These are phyloP conservation scores for Schrankia costaestrigalis DNA, from an alignment of 2,888 invertebrate genomes.

Conservation along the genomic window DNA sequence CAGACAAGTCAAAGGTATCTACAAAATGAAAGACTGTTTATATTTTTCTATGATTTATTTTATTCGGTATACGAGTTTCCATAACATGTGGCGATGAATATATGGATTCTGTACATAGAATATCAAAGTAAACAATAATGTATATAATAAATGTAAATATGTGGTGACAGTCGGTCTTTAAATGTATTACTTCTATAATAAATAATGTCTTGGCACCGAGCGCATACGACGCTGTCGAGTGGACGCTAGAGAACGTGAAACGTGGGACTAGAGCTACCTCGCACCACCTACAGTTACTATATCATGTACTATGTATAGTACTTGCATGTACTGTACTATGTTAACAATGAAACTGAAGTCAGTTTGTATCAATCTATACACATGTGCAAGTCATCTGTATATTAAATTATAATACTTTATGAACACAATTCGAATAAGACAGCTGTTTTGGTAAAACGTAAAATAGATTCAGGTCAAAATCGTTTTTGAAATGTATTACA, in stretches of 20 bases:
- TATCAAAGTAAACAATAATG: conserved; percentile 75
- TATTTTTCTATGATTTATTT: conserved; percentile 64
- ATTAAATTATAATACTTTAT: too few relatives aligned
- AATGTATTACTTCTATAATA: too few relatives aligned
- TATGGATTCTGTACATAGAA: conserved; percentile 70
- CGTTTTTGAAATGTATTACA: too few relatives aligned
- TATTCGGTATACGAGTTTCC: conserved; percentile 69
- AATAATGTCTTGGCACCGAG: conserved; percentile 70
- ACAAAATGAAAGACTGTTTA: conserved; percentile 42
- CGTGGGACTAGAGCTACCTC: conserved; percentile 12
- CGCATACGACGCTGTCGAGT: conserved; percentile 47
- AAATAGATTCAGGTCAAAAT: too few relatives aligned
- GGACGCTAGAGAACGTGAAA: conserved; percentile 55
- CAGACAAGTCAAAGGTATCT: conserved; percentile 25
- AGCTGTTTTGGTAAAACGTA: too few relatives aligned
- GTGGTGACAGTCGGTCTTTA: conserved; percentile 33
- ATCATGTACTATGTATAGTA: too few relatives aligned
- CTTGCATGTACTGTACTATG: too few relatives aligned
- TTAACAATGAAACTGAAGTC: too few relatives aligned
- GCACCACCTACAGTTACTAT: too few relatives aligned
- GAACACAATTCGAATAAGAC: too few relatives aligned
- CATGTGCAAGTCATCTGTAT: too few relatives aligned
- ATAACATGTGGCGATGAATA: conserved; percentile 72
- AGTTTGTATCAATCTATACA: too few relatives aligned
- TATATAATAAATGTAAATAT: conserved; percentile 72